Evolutionary conservation across 1,140 invertebrate genomes (phyloP).

Genomic region (Procambarus virginalis): DNA sequence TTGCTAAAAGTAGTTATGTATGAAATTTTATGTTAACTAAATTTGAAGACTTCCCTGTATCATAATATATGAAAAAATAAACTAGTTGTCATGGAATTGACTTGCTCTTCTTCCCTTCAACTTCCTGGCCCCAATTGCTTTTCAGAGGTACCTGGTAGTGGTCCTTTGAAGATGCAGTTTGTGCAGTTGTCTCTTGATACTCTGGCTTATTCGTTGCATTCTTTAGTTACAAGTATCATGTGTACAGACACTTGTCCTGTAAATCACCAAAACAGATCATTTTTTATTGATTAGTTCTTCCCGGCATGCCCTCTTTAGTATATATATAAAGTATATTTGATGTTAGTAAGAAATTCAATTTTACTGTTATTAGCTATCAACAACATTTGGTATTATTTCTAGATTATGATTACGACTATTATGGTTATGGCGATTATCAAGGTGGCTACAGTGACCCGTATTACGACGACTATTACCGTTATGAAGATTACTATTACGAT

Average conservation of each 20-base stretch:
- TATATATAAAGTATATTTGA: conserved; percentile 53
- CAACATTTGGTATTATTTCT: conserved; percentile 77
- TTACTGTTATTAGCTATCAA: conserved; percentile 52
- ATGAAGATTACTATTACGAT: conserved; percentile 94
- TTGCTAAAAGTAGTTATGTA: conserved; percentile 61
- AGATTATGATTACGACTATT: conserved; percentile 98
- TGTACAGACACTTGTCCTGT: conserved; percentile 59
- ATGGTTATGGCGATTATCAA: conserved; percentile 95
- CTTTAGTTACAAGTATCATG: conserved; percentile 51
- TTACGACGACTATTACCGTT: conserved; percentile 95
- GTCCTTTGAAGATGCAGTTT: conserved; percentile 63
- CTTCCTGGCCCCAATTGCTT: conserved; percentile 64
- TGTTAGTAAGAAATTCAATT: conserved; percentile 63
- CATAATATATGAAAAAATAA: conserved; percentile 69
- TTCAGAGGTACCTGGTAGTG: conserved; percentile 61
- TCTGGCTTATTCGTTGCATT: conserved; percentile 56
- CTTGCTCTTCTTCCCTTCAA: conserved; percentile 69
- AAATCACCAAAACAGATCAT: conserved; percentile 45
- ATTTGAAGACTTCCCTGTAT: conserved; percentile 68
- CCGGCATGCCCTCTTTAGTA: conserved; percentile 58
- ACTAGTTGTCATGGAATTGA: conserved; percentile 69
- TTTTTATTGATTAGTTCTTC: conserved; percentile 60
- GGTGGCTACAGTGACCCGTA: conserved; percentile 94
- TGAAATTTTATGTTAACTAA: conserved; percentile 61
- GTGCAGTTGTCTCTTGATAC: conserved; percentile 50